These are phyloP conservation scores for Caiman crocodilus DNA, from an alignment of 2,797 vertebrate species.

Conservation along the genomic window DNA sequence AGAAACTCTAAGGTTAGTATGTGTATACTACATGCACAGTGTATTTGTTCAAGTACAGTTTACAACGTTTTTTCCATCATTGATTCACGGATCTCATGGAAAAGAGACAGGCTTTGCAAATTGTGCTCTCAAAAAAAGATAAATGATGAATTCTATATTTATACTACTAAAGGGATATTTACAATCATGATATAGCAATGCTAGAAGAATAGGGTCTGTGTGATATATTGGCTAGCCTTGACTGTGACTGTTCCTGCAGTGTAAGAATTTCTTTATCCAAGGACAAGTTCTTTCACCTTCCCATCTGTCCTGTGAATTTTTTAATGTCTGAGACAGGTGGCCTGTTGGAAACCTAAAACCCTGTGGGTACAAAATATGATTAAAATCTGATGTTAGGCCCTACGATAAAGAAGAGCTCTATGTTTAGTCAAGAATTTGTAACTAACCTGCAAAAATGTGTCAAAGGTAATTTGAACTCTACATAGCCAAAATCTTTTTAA, in stretches of 20 bases:
- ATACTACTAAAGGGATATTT: conserved; percentile 72
- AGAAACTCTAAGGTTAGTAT: conserved; percentile 39
- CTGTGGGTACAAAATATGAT: conserved; percentile 91
- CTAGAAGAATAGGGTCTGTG: conserved; percentile 66
- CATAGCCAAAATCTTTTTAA: conserved; percentile 78
- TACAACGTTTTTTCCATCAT: conserved; percentile 46
- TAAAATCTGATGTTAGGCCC: conserved; percentile 87
- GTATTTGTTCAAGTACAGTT: conserved; percentile 41
- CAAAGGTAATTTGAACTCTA: conserved; percentile 79
- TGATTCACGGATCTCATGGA: conserved; percentile 57
- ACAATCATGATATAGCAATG: conserved; percentile 61
- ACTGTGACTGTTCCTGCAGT: conserved; percentile 75
- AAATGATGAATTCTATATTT: conserved; percentile 74
- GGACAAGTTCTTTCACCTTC: conserved; percentile 89
- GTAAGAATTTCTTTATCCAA: conserved; percentile 87
- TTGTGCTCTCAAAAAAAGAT: conserved; percentile 32
- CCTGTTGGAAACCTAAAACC: conserved; percentile 86
- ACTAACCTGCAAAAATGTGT: conserved; percentile 80
- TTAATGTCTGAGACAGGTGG: conserved; percentile 91
- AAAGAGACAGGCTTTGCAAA: conserved; percentile 67
- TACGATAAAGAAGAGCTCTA: conserved; percentile 81
- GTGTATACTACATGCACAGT: neutral
- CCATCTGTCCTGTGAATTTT: conserved; percentile 92
- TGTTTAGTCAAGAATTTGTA: conserved; percentile 79
- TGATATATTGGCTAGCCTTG: conserved; percentile 79